phyloP scores from a whole-genome alignment of 1,140 invertebrate genomes.

The Pseudomyrmex dendroicus region DNA sequence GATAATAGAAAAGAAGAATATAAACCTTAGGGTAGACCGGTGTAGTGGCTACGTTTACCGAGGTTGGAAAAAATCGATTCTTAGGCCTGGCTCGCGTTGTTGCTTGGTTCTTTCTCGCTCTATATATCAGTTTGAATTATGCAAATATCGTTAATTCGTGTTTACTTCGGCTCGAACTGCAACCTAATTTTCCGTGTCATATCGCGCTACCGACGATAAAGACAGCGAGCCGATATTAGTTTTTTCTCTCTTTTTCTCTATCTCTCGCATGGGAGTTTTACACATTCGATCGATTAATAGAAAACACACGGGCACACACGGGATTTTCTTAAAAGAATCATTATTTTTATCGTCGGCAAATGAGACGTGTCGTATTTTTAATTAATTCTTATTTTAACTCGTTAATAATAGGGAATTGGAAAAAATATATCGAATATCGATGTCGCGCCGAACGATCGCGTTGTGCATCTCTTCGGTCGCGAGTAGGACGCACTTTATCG shows the following conservation, averaged over 20 bases:
- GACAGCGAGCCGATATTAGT: not conserved
- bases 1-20: conserved; percentile 19
- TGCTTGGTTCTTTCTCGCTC: not conserved
- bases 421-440: not conserved
- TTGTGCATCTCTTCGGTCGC: not conserved
- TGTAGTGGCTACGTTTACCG: conserved; percentile 8
- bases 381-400: not conserved
- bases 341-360: not conserved
- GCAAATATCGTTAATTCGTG: not conserved
- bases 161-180: not conserved
- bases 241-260: no score
- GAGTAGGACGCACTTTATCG: not conserved
- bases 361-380: not conserved
- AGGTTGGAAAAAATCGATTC: conserved; percentile 32
- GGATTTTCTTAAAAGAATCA: not conserved
- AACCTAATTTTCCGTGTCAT: not conserved
- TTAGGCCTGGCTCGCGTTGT: not conserved
- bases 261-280: no score
- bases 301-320: no score
- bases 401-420: conserved; percentile 8
- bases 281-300: not conserved
- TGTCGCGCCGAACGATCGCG: not conserved
- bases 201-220: not conserved
- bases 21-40: not conserved
- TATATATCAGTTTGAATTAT: not conserved